Conservation (phyloP, 2,888 invertebrate species). For the Pteria penguin region DNA sequence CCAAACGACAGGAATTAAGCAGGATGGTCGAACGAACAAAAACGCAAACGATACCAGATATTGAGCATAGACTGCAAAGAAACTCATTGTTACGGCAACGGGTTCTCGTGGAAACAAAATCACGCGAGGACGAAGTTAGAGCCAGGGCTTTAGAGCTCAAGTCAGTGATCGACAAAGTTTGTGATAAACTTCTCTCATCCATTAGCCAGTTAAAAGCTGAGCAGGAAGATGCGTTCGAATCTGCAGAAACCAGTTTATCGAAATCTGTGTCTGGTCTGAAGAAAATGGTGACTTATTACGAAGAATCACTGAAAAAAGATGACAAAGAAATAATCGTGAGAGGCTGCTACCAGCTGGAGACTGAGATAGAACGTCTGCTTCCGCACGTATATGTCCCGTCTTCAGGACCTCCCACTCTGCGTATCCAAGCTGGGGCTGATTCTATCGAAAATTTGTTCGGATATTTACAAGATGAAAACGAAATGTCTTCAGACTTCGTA, state of each 20-base stretch:
- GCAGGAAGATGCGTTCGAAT: slow-evolving; percentile 3
- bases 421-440: background rate
- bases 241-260: background rate
- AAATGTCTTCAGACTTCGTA: slow-evolving; percentile 6
- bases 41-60: slow-evolving; percentile 8
- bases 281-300: background rate
- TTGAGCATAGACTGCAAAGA: background rate
- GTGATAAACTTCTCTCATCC: background rate
- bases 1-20: slow-evolving; percentile 10
- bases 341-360: slow-evolving; percentile 1
- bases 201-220: background rate
- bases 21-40: background rate
- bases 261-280: background rate
- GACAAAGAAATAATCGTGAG: background rate
- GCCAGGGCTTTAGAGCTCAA: slow-evolving; percentile 5
- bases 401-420: background rate
- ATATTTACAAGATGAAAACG: slow-evolving; percentile 9
- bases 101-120: background rate
- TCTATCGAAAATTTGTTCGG: slow-evolving; percentile 5
- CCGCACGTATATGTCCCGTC: slow-evolving; percentile 2
- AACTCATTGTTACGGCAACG: background rate
- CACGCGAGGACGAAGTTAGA: background rate
- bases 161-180: background rate
- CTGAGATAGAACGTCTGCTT: background rate
- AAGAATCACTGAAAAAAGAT: background rate